Evolutionary conservation across 2,113 vertebrate species (phyloP).

Genomic region (Aspiorhynchus laticeps): DNA sequence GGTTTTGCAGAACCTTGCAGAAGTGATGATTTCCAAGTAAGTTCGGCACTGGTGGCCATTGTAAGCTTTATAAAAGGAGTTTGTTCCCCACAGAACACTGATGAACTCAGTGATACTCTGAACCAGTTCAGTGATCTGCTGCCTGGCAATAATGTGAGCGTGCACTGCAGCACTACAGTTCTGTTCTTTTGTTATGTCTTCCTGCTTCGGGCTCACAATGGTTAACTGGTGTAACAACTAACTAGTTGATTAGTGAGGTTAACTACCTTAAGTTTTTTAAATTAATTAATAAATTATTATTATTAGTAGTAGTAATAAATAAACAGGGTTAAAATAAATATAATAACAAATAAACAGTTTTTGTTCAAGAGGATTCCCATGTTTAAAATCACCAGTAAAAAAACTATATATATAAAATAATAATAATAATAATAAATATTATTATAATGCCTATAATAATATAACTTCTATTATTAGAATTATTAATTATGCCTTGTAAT

Average conservation of each 20-base stretch:
- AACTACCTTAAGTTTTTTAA: no score
- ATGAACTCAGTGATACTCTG: not conserved
- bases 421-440: no score
- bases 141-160: not conserved
- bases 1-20: slow-evolving; percentile 7
- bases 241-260: no score
- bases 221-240: not conserved
- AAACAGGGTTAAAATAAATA: no score
- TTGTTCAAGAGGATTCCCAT: no score
- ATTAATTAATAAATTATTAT: no score
- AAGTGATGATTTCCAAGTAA: slow-evolving; percentile 1
- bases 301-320: no score
- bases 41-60: slow-evolving; percentile 1
- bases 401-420: no score
- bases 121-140: not conserved
- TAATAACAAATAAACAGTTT: no score
- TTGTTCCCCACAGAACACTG: not conserved
- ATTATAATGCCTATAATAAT: no score
- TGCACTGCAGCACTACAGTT: not conserved
- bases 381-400: no score
- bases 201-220: not conserved
- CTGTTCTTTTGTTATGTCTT: not conserved
- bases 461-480: no score
- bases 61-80: slow-evolving; percentile 8
- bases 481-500: not conserved